Conservation (phyloP, 2,113 vertebrate species). For the Ammodramus savannarum region DNA sequence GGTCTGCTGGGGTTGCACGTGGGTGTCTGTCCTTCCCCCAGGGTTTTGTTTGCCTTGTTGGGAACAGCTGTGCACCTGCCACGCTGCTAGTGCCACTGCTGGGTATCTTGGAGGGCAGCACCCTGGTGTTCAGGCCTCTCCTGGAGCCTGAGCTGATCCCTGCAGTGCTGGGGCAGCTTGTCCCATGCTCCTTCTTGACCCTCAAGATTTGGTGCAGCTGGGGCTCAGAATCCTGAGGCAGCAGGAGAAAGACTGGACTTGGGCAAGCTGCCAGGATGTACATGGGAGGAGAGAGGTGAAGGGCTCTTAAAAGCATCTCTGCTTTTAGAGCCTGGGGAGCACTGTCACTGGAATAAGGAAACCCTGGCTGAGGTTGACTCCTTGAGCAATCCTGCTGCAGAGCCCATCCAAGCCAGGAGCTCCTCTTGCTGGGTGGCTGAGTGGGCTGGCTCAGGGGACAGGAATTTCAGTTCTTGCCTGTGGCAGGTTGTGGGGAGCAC, state of each 20-base stretch:
- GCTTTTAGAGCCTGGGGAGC: background rate
- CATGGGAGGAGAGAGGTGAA: background rate
- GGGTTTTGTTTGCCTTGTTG: background rate
- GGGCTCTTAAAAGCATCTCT: background rate
- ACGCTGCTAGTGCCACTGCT: background rate
- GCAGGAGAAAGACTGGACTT: background rate
- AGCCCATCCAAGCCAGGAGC: accelerated
- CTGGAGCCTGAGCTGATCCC: background rate
- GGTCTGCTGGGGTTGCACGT: background rate
- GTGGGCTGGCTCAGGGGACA: background rate
- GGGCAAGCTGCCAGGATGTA: background rate
- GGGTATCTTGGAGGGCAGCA: background rate
- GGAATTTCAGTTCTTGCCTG: background rate
- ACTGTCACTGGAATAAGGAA: background rate
- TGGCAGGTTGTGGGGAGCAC: background rate
- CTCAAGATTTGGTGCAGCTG: constrained; percentile 45
- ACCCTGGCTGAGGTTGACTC: background rate
- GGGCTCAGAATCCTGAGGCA: background rate
- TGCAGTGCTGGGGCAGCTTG: background rate
- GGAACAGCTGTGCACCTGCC: background rate
- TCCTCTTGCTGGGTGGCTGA: background rate
- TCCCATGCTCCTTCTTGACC: background rate
- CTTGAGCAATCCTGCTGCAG: background rate
- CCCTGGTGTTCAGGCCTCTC: background rate
- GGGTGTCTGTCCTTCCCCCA: accelerated